A percentile compares a stretch with the other conserved stretches of the same genome.
Conservation (phyloP, 2,113 vertebrate genomes). For the Onychostoma macrolepis region DNA sequence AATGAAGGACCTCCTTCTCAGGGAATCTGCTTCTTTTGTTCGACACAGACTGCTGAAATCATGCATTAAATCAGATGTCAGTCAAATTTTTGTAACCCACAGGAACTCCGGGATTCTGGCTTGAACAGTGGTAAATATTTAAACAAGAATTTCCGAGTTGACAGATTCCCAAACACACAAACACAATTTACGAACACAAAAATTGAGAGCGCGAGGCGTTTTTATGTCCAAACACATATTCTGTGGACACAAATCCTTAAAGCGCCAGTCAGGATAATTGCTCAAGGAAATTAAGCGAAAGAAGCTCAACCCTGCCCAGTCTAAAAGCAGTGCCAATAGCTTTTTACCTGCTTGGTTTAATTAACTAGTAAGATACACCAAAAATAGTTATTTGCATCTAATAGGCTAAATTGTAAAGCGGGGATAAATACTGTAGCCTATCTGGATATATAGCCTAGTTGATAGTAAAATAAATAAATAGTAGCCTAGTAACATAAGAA, state of each 20-base stretch:
- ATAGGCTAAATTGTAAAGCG: background rate
- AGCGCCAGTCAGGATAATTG: background rate
- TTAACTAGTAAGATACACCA: background rate
- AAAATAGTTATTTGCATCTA: background rate
- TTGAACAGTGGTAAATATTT: background rate
- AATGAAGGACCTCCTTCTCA: background rate
- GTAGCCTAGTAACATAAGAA: background rate
- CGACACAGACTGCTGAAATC: conserved; percentile 4
- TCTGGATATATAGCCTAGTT: background rate
- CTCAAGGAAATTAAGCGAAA: background rate
- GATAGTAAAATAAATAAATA: background rate
- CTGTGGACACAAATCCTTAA: background rate
- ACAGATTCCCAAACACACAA: background rate
- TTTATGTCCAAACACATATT: background rate
- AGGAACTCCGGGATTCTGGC: background rate
- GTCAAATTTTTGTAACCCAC: background rate
- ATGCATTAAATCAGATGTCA: background rate
- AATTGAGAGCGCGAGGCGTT: background rate
- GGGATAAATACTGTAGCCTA: background rate
- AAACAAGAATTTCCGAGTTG: background rate
- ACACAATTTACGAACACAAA: background rate
- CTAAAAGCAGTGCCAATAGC: background rate
- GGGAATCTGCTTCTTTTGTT: conserved; percentile 20
- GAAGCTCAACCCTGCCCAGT: background rate
- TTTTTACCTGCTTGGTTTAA: background rate